phyloP scores from a whole-genome alignment of 1,140 invertebrate genomes.

The Euura lappo region DNA sequence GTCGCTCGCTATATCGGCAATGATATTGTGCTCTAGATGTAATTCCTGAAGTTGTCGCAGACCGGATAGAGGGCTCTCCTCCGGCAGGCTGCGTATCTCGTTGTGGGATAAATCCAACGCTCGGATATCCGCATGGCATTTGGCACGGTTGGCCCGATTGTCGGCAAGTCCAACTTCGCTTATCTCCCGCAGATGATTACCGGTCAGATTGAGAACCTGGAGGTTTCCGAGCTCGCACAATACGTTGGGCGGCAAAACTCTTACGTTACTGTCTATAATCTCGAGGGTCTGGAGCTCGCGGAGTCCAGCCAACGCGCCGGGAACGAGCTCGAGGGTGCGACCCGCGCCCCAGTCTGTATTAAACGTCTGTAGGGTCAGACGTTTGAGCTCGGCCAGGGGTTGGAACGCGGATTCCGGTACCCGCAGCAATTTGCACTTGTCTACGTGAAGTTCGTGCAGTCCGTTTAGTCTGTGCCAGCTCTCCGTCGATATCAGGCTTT shows the following conservation, averaged over 20 bases:
- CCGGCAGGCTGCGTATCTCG: slow-evolving; percentile 72
- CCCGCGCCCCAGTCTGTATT: slow-evolving; percentile 80
- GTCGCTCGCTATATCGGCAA: slow-evolving; percentile 79
- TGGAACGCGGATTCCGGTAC: slow-evolving; percentile 79
- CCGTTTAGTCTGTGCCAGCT: slow-evolving; percentile 76
- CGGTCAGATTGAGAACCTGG: slow-evolving; percentile 82
- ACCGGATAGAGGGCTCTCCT: slow-evolving; percentile 74
- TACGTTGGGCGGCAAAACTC: slow-evolving; percentile 73
- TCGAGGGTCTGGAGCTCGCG: slow-evolving; percentile 80
- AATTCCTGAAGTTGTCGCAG: slow-evolving; percentile 78
- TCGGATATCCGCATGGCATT: slow-evolving; percentile 68
- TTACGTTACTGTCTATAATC: slow-evolving; percentile 82
- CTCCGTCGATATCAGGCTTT: slow-evolving; percentile 75
- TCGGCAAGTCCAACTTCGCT: slow-evolving; percentile 74
- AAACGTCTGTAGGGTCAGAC: slow-evolving; percentile 74
- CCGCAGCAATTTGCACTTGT: slow-evolving; percentile 79
- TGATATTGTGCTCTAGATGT: slow-evolving; percentile 81
- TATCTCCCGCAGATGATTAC: slow-evolving; percentile 77
- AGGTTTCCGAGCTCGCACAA: slow-evolving; percentile 81
- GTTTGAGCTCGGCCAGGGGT: slow-evolving; percentile 76
- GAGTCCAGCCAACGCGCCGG: slow-evolving; percentile 73
- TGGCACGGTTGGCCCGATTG: slow-evolving; percentile 46
- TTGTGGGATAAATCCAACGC: slow-evolving; percentile 82
- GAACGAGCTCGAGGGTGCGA: slow-evolving; percentile 72
- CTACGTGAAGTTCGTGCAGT: slow-evolving; percentile 75